A percentile compares a stretch with the other conserved stretches of the same genome.
These are phyloP conservation scores for Mus minutoides DNA, from an alignment of 2,797 vertebrate species.

Conservation along the genomic window DNA sequence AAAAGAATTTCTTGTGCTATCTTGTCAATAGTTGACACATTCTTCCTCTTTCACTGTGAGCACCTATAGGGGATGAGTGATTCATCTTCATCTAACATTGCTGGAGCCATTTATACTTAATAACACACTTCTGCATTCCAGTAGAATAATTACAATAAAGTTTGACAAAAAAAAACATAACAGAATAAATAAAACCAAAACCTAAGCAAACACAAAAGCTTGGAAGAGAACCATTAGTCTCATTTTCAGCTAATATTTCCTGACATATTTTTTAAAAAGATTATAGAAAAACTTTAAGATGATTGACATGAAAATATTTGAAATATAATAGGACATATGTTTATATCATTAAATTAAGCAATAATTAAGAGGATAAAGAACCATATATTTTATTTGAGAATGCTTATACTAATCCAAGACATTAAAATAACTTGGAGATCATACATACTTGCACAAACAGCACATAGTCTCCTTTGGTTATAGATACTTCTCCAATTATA, in stretches of 20 bases:
- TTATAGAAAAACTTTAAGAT: not conserved
- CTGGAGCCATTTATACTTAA: not conserved
- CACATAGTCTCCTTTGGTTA: not conserved
- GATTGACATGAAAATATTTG: not conserved
- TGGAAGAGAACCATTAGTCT: not conserved
- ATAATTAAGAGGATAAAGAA: not conserved
- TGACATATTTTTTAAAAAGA: not conserved
- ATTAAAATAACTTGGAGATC: not conserved
- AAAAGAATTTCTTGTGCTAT: not conserved
- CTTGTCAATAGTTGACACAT: not conserved
- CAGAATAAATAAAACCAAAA: not conserved
- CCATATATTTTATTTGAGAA: not conserved
- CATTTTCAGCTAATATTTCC: not conserved
- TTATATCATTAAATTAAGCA: constrained; percentile 5
- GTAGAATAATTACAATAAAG: not conserved
- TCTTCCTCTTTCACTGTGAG: not conserved
- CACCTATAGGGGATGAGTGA: not conserved
- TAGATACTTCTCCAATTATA: not conserved
- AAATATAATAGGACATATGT: not conserved
- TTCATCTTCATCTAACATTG: not conserved
- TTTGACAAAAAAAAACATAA: not conserved
- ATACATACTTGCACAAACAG: too few species aligned
- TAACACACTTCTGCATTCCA: not conserved
- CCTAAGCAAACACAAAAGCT: not conserved
- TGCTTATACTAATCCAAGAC: not conserved